Percentiles rank a stretch among this genome's conserved stretches.
phyloP scores from a whole-genome alignment of 2,888 invertebrate species.

The Acronicta alni region DNA sequence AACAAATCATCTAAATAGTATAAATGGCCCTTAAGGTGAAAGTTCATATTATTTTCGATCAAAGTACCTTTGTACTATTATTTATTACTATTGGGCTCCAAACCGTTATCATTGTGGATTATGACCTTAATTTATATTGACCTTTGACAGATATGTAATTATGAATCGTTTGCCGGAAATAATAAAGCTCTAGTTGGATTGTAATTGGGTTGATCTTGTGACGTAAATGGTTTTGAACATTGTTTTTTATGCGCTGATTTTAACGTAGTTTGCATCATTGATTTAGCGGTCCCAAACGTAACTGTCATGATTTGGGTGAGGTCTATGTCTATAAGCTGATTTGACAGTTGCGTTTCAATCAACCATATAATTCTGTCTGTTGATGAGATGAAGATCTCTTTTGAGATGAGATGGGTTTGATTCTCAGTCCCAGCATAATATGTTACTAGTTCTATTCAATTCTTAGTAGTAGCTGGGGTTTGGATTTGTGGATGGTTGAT shows the following conservation, averaged over 20 bases:
- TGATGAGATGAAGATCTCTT: no score
- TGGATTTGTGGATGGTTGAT: no score
- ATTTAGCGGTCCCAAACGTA: no score
- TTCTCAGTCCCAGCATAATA: no score
- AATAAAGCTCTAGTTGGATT: slow-evolving; percentile 32
- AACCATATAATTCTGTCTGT: no score
- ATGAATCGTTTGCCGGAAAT: slow-evolving; percentile 50
- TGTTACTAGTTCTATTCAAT: no score
- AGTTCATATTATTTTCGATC: slow-evolving; percentile 65
- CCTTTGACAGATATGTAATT: slow-evolving; percentile 66
- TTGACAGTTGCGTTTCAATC: no score
- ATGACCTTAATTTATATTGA: slow-evolving; percentile 71
- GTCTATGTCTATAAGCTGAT: no score
- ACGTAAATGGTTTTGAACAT: background rate
- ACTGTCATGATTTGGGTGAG: no score
- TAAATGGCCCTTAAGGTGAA: slow-evolving; percentile 64
- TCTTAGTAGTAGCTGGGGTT: no score
- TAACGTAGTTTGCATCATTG: no score
- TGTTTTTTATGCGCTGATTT: background rate
- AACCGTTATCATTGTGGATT: slow-evolving; percentile 64
- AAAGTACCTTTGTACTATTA: slow-evolving; percentile 60
- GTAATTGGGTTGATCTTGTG: slow-evolving; percentile 21
- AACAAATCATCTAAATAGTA: slow-evolving; percentile 55
- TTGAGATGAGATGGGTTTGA: no score
- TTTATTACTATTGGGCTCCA: slow-evolving; percentile 66